These are phyloP conservation scores for Sphaeramia orbicularis DNA, from an alignment of 2,797 vertebrate species.

Conservation along the genomic window DNA sequence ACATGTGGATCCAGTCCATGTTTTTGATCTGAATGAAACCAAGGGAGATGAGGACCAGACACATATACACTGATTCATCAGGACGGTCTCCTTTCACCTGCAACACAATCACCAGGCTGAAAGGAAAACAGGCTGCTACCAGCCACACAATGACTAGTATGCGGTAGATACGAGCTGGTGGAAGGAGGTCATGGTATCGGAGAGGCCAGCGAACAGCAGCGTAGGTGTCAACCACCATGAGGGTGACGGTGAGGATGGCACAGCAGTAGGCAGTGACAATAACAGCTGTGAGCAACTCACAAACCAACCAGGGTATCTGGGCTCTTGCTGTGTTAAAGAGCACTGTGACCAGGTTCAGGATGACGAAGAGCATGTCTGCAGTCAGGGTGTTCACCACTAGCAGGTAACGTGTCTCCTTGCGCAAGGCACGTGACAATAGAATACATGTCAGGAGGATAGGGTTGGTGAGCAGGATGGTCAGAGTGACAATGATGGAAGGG, in stretches of 20 bases:
- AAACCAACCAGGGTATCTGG: conserved; percentile 66
- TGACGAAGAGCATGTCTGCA: conserved; percentile 84
- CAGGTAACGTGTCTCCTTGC: conserved; percentile 86
- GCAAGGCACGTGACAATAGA: conserved; percentile 71
- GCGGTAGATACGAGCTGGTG: conserved; percentile 67
- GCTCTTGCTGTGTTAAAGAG: conserved; percentile 62
- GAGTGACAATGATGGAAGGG: conserved; percentile 74
- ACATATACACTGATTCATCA: conserved; percentile 51
- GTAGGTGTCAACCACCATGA: conserved; percentile 88
- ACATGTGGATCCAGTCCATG: conserved; percentile 63
- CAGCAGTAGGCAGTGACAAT: conserved; percentile 78
- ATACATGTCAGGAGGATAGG: conserved; percentile 84
- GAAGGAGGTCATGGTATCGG: conserved; percentile 79
- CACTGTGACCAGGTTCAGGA: conserved; percentile 77
- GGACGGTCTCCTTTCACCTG: conserved; percentile 26
- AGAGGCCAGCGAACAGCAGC: conserved; percentile 86
- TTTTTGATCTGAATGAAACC: conserved; percentile 57
- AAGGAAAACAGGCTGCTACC: conserved; percentile 79
- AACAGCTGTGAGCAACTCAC: conserved; percentile 77
- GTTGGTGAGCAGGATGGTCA: conserved; percentile 77
- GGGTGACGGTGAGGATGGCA: conserved; percentile 85
- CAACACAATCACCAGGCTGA: conserved; percentile 76
- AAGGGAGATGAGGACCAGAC: conserved; percentile 79
- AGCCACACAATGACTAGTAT: conserved; percentile 81
- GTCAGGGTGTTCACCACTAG: conserved; percentile 86